Base-by-base conservation (phyloP, 2,113 vertebrate species). In the Sylvilagus bachmani region DNA sequence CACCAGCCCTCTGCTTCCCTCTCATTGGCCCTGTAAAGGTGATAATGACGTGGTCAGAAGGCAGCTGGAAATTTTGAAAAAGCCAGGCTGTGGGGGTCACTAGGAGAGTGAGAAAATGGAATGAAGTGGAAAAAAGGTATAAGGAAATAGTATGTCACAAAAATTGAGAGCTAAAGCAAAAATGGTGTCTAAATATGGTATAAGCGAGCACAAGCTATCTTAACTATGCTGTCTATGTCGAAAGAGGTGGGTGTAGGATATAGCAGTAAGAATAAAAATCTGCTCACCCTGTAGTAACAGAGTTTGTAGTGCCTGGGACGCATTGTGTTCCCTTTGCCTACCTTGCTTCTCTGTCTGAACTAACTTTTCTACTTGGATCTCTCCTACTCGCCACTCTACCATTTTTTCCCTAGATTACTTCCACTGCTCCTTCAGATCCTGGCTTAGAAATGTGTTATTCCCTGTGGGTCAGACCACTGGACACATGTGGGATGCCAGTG, bases 151-250 rank as follows among this genome's bases (percentile, higher is more conserved):
- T 31, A 7, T 61, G 53, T 64, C 21, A 74, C 29, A 51, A 80
- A 51, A 81, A 90, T 51, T 66, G 66, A 93, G 62, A 90, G 24
- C 51, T 62, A 74, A 93, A 33, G 75, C 83, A 49, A 7, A n/a
- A 44, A 64, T 69, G 11, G 31, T 80, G 27, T 62, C 6, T 36
- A 83, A 74, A 58, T 64, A 73, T n/a, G 24, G 17, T 27, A 1
- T 6, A 33, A 58, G 13, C 62, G n/a, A 53, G 69, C 31, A 83
- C 53, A 80, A 25, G 19, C 75, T 64, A 44, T 86, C 55, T 62
- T 49, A 87, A 61, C 9, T 87, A 29, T 67, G 44, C 36, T 70
- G 2, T 67, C 64, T 58, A 24, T 31, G 24, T 89, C 19, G 66
- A 91, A 93, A 90, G 70, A 53, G 51, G 25, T 38, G 91, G 19